phyloP scores from a whole-genome alignment of 2,113 vertebrate genomes.

The Neomonachus schauinslandi region DNA sequence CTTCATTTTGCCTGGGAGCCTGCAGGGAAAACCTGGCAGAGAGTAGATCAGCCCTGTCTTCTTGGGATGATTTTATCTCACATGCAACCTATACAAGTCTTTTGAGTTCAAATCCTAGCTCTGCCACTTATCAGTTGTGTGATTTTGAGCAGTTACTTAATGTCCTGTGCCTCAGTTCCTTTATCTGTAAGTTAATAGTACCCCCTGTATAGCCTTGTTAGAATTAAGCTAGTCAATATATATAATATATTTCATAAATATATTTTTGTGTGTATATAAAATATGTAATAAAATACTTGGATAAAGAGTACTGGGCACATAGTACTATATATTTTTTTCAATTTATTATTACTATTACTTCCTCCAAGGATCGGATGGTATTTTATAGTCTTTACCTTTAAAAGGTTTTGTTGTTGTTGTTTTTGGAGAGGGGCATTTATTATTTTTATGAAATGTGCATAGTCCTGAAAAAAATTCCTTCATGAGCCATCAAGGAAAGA shows the following conservation, averaged over 20 bases:
- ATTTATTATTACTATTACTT: slow-evolving; percentile 19
- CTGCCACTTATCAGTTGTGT: background rate
- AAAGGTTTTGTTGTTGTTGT: background rate
- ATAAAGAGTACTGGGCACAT: background rate
- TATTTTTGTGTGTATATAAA: background rate
- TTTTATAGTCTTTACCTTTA: slow-evolving; percentile 40
- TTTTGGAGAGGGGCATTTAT: background rate
- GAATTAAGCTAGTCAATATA: background rate
- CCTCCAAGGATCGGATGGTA: background rate
- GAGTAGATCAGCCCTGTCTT: background rate
- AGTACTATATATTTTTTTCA: background rate
- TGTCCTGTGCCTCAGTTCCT: background rate
- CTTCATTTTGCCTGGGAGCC: background rate
- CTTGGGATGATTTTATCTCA: background rate
- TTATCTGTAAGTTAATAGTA: slow-evolving; percentile 10
- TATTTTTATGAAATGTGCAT: slow-evolving; percentile 11
- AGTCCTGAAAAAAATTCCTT: background rate
- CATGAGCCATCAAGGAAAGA: background rate
- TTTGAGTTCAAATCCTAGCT: slow-evolving; percentile 26
- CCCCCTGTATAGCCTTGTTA: background rate
- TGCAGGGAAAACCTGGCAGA: background rate
- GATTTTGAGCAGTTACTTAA: slow-evolving; percentile 24
- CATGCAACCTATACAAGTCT: background rate
- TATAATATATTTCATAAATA: background rate
- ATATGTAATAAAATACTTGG: background rate